Base-by-base conservation (phyloP, 2,888 invertebrate genomes). In the Nemurella pictetii region DNA sequence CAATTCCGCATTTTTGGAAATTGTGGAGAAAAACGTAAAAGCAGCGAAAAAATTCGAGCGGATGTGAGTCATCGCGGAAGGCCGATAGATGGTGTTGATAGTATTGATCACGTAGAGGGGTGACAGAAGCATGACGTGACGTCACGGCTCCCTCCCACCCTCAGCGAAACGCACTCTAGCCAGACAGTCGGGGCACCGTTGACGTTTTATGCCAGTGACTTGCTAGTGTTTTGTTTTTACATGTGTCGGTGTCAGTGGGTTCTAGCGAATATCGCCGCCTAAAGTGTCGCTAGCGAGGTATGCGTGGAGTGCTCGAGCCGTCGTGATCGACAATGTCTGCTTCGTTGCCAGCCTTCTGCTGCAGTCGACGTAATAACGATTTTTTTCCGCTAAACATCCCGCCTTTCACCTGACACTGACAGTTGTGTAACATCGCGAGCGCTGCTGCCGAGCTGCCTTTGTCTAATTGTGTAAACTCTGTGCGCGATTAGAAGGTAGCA, bases 331-430 rank as follows among this genome's bases (percentile, higher is more conserved):
- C 15, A 27, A 2, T 77, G 29, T 12, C 36, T n/a, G 25, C n/a
- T 30, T 20, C 80, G 36, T 35, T 26, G n/a, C 27, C 26, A 20
- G 35, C 25, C 30, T 29, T 29, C 12, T 15, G 26, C 12, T 27
- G 7, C 78, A 4, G n/a, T 27, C 78, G 12, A 28, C 28, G 26
- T n/a, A 80, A 55, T 82, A 82, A 82, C 82, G 82, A 82, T 82
- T 72, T 82, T 82, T 72, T 82, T 20, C 80, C 7, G 82, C 30
- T 5, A 55, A 55, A 36, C 55, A 82, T 84, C 85, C 85, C 86
- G 84, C 84, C 83, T 86, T 86, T 84, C 86, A 86, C 85, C 80
- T 80, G 80, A 82, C 84, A 84, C 80, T 80, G 80, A 82, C 84
- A 84, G 85, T 85, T 86, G 86, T 86, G 86, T 83, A 86, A 86